Evolutionary conservation across 2,797 vertebrate genomes (phyloP), one percentile per base, ranked within the genome.

Genomic region (Sebastes hopkinsi): DNA sequence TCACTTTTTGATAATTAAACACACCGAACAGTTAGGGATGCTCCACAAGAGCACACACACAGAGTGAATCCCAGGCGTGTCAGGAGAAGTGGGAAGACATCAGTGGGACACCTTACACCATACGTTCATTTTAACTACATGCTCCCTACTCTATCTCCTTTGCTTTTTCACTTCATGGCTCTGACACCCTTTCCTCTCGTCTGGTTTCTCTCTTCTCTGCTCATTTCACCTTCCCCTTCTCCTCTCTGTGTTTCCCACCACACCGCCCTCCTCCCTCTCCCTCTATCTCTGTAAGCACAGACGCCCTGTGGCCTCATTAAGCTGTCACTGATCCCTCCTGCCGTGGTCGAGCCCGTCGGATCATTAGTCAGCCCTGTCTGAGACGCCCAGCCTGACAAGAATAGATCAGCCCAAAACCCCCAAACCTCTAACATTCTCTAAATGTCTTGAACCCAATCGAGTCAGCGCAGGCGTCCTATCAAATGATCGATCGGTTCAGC

Each of bases 341-440:
- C 87, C 23, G 58, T 32, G 85, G 85, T 79, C 75, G 12, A 77
- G 75, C 64, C 75, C 50, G 22, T 64, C 20, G 42, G 68, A 80
- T 92, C 87, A 89, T 94, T 92, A 92, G 89, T 91, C 88, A 84
- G 86, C 79, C 46, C 67, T 61, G 87, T 90, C 85, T 89, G 81
- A 78, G 81, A 80, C 75, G 56, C 74, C 79, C 81, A 72, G 80
- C 61, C 82, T 74, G 85, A 89, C 88, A 34, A 85, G 88, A 94
- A 92, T 88, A 91, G 88, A 89, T 88, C 87, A 79, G 38, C 81
- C 75, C 67, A 66, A 85, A 75, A 60, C 67, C 56, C 46, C 72
- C 65, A 85, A 82, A 84, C 84, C 79, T 75, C 69, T 86, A 85
- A 92, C 84, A 85, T 87, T 88, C 86, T 72, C 80, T 65, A 80